These are phyloP conservation scores for Channa maculata DNA, from an alignment of 2,113 vertebrate genomes.

Conservation along the genomic window DNA sequence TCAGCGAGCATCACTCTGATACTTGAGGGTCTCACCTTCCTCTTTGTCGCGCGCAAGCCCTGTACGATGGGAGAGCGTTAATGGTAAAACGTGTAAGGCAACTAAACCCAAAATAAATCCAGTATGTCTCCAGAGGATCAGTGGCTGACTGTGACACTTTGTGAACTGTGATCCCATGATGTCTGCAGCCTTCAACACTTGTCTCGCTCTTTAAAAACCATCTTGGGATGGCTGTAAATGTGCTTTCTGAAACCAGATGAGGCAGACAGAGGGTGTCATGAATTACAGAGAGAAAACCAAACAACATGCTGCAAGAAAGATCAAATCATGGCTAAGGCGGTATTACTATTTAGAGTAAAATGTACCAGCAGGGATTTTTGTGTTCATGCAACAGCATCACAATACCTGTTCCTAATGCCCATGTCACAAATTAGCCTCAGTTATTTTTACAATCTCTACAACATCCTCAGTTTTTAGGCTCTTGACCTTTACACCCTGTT, in stretches of 20 bases:
- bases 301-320: background rate
- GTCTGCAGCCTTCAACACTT: slow-evolving; percentile 21
- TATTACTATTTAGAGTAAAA: slow-evolving; percentile 35
- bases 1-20: slow-evolving; percentile 34
- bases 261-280: background rate
- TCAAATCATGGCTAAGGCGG: background rate
- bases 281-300: background rate
- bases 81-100: background rate
- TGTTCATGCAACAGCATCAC: background rate
- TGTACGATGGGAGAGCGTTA: slow-evolving; percentile 2
- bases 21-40: slow-evolving; percentile 40
- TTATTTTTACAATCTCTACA: too few relatives aligned
- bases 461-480: too few relatives aligned
- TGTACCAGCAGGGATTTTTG: background rate
- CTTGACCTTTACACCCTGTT: too few relatives aligned
- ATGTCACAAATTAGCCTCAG: background rate
- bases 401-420: background rate
- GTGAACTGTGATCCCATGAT: slow-evolving; percentile 25
- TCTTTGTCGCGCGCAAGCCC: slow-evolving; percentile 25
- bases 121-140: slow-evolving; percentile 13
- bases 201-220: background rate
- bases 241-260: background rate
- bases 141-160: slow-evolving; percentile 25
- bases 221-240: background rate
- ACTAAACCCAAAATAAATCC: slow-evolving; percentile 23